Percentiles rank a stretch among this genome's conserved stretches.
phyloP scores from a whole-genome alignment of 2,888 invertebrate genomes.

The Amiota communis region DNA sequence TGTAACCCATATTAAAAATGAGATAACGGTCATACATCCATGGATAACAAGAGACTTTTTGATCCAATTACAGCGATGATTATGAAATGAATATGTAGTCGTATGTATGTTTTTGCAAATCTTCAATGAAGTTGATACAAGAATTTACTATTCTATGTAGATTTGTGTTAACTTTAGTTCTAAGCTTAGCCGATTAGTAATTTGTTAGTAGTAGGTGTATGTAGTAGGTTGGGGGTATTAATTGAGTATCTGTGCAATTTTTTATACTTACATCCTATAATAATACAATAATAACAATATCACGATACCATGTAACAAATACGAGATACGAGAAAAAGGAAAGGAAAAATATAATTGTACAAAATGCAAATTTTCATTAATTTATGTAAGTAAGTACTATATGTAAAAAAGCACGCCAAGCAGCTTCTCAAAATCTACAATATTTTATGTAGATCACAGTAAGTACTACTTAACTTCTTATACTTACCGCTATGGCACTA shows the following conservation, averaged over 20 bases:
- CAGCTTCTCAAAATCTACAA: not conserved
- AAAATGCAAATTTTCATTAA: slow-evolving; percentile 40
- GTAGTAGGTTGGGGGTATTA: too few relatives aligned
- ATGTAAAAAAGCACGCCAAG: not conserved
- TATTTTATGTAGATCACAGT: not conserved
- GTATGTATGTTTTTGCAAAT: not conserved
- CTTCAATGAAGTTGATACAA: too few relatives aligned
- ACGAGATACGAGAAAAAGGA: not conserved
- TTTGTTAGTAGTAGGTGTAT: too few relatives aligned
- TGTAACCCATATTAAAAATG: too few relatives aligned
- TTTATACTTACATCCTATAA: slow-evolving; percentile 59
- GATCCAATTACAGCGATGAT: too few relatives aligned
- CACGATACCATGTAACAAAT: slow-evolving; percentile 37
- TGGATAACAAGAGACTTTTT: too few relatives aligned
- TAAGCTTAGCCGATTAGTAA: too few relatives aligned
- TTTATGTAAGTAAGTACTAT: not conserved
- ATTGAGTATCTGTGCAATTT: not conserved
- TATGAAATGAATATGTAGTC: not conserved
- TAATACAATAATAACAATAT: slow-evolving; percentile 35
- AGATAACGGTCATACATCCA: too few relatives aligned
- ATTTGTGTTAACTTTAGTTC: too few relatives aligned
- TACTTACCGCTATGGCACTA: slow-evolving; percentile 78
- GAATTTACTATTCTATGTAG: too few relatives aligned
- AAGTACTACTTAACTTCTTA: not conserved
- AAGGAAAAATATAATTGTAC: slow-evolving; percentile 21